Evolutionary conservation across 2,888 invertebrate species (phyloP), one percentile per base, ranked within the genome.

Genomic region (Caenorhabditis auriculariae): DNA sequence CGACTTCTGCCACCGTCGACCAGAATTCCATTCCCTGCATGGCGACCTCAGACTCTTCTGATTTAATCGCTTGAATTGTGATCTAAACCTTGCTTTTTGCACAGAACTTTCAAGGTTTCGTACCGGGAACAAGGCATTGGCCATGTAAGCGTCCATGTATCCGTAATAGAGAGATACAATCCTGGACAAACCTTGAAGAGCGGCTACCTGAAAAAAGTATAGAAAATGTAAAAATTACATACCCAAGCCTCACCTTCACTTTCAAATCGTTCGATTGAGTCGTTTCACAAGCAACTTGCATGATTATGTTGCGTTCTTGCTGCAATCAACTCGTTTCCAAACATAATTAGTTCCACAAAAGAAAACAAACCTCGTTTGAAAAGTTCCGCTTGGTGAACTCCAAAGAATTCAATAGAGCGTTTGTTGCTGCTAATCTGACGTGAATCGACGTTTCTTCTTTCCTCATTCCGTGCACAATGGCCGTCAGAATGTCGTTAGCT

Each of bases 91-190:
- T 15, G 38, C 27, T n/a, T 38, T 12, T 0, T 45, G 9, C 2
- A 44, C 27, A 26, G 27, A 29, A 24, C 35, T 39, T 46, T 29
- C 19, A 38, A 27, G 6, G 24, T 48, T 23, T 49, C n/a, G 84
- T 83, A 88, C 88, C 27, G 96, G 93, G 84, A 98, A 98, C 19
- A 98, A 85, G 15, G 96, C 98, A 81, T 90, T 91, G 0, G 90
- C 92, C 98, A 99, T 99, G 82, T 99, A 99, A 15, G 91, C 90
- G 83, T 98, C 95, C 98, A 99, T 99, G 82, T 91, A 91, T 83
- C 93, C 91, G 83, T 99, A 99, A 83, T 98, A 99, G 3, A 98
- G 87, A 0, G 95, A 91, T 87, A 99, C 89, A 74, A 99, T 96
- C 86, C 93, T 94, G 66, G 91, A 98, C 81, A 99, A 87, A 85